Conservation (phyloP, 2,113 vertebrate genomes). For the Narcine bancroftii region DNA sequence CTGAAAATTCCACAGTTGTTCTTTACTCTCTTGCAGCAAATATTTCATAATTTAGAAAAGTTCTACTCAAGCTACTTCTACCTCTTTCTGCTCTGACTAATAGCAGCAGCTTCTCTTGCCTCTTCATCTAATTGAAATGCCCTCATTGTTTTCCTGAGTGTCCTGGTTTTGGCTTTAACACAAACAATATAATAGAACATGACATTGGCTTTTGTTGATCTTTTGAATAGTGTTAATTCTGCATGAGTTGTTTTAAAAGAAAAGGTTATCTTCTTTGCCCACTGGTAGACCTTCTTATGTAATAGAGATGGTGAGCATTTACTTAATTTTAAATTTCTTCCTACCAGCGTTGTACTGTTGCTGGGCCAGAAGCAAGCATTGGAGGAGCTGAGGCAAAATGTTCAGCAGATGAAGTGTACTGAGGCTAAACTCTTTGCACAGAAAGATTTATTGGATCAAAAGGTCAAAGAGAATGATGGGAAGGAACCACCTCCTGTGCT, state of each 20-base stretch:
- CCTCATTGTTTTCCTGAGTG: not conserved
- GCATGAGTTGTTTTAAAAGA: not conserved
- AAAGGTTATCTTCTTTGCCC: not conserved
- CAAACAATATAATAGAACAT: not conserved
- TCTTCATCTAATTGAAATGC: not conserved
- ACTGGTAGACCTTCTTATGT: not conserved
- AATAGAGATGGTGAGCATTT: not conserved
- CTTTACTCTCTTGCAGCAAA: not conserved
- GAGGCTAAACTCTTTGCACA: slow-evolving; percentile 81
- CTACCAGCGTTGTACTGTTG: slow-evolving; percentile 68
- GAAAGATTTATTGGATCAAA: slow-evolving; percentile 78
- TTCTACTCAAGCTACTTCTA: not conserved
- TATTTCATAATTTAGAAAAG: not conserved
- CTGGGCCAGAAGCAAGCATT: slow-evolving; percentile 84
- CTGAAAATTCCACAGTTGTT: not conserved
- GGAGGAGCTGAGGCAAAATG: slow-evolving; percentile 80
- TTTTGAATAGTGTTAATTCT: not conserved
- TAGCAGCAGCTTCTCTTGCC: not conserved
- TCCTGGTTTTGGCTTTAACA: not conserved
- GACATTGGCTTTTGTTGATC: not conserved
- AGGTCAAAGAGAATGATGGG: slow-evolving; percentile 79
- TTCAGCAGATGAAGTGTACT: slow-evolving; percentile 78
- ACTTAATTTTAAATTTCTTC: slow-evolving; percentile 40
- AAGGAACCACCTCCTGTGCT: slow-evolving; percentile 78
- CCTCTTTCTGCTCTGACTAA: not conserved